Conservation (phyloP, 2,797 vertebrate genomes). For the Microhierax caerulescens region DNA sequence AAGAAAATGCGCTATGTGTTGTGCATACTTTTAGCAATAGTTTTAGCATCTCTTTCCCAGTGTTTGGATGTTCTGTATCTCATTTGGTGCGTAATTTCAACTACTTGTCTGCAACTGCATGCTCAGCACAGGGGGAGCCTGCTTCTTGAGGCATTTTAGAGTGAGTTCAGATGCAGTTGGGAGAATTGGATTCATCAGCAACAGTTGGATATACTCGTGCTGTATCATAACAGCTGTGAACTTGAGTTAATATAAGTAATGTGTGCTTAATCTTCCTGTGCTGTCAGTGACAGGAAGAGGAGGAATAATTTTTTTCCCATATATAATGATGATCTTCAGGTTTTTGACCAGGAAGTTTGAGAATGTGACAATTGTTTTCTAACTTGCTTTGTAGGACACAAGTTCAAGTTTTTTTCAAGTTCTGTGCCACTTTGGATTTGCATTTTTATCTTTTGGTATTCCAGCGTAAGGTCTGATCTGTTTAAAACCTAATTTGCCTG, state of each 20-base stretch:
- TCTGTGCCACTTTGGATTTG: neutral
- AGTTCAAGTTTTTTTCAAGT: neutral
- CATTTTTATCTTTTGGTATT: neutral
- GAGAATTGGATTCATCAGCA: neutral
- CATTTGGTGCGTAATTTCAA: neutral
- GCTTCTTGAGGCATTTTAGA: neutral
- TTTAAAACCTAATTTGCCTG: neutral
- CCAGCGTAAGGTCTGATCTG: neutral
- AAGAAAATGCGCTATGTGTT: neutral
- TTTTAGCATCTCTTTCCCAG: neutral
- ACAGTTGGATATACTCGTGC: conserved; percentile 45
- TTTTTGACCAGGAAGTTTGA: neutral
- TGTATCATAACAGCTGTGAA: conserved; percentile 44
- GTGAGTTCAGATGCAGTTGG: neutral
- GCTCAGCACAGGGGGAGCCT: neutral
- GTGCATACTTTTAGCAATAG: neutral
- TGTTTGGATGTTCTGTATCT: neutral
- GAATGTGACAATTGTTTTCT: no score
- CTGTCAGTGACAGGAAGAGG: conserved; percentile 35
- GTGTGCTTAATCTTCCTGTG: conserved; percentile 1
- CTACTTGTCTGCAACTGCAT: neutral
- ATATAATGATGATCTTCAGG: neutral
- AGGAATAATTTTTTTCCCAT: neutral
- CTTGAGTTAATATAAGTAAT: conserved; percentile 30
- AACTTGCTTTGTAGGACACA: no score